phyloP scores from a whole-genome alignment of 2,113 vertebrate genomes.

The Pollimyrus isidori region DNA sequence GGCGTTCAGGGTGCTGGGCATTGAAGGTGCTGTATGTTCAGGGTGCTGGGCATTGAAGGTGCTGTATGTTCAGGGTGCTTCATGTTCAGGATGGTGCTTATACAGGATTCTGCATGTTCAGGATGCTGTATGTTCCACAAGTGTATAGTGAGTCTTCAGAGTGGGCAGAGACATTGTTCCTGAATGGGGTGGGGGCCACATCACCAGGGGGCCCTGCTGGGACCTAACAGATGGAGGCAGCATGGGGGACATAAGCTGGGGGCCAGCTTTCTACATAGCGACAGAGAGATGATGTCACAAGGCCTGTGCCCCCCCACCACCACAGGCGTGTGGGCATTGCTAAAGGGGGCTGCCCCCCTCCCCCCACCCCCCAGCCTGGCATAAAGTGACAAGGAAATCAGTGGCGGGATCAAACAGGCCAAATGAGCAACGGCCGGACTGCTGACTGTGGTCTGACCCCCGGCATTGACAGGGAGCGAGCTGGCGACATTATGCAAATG shows the following conservation, averaged over 20 bases:
- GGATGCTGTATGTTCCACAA: background rate
- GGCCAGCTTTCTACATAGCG: background rate
- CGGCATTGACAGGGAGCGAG: constrained; percentile 55
- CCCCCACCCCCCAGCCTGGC: constrained; percentile 63
- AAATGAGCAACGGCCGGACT: constrained; percentile 79
- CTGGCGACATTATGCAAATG: constrained; percentile 79
- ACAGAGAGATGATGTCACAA: background rate
- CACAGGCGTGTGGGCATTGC: constrained; percentile 54
- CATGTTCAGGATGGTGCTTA: fast-evolving
- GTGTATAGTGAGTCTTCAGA: background rate
- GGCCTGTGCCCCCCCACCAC: constrained; percentile 39
- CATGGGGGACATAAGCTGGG: background rate
- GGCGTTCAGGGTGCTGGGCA: background rate
- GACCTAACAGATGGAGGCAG: background rate
- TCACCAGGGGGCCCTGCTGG: background rate
- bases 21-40: background rate
- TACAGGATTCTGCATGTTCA: background rate
- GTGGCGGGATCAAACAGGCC: constrained; percentile 75
- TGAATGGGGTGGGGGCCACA: background rate
- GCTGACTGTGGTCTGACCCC: constrained; percentile 74
- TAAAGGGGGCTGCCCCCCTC: constrained; percentile 59
- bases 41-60: background rate
- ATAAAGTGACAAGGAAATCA: constrained; percentile 76
- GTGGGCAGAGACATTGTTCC: background rate
- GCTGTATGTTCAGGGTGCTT: background rate